These are phyloP conservation scores for Morpho helenor DNA, from an alignment of 2,888 invertebrate species.

Conservation along the genomic window DNA sequence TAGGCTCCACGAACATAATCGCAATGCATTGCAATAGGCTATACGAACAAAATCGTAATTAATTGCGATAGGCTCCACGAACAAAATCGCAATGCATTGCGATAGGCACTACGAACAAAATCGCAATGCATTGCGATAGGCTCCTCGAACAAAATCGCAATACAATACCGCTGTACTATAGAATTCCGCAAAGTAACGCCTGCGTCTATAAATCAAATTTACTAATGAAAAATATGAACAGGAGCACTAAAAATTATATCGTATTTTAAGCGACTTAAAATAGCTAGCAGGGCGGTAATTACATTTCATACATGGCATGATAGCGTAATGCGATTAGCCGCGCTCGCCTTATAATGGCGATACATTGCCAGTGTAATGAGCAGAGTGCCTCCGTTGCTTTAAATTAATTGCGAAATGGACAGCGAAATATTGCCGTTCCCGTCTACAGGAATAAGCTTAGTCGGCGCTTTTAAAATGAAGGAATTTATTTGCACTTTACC, in stretches of 20 bases:
- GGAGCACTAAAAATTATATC: background rate
- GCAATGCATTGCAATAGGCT: too few species aligned
- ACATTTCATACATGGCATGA: constrained; percentile 22
- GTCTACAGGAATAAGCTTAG: constrained; percentile 9
- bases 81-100: too few species aligned
- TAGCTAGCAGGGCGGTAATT: constrained; percentile 22
- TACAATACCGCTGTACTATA: too few species aligned
- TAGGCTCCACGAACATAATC: too few species aligned
- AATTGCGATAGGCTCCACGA: too few species aligned
- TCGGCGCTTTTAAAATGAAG: constrained; percentile 4
- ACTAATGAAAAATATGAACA: background rate
- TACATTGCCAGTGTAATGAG: constrained; percentile 25
- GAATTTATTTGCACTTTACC: background rate
- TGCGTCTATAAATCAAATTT: too few species aligned
- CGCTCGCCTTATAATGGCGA: constrained; percentile 20
- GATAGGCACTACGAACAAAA: too few species aligned
- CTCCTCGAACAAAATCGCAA: too few species aligned
- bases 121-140: too few species aligned
- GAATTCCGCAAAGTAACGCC: too few species aligned
- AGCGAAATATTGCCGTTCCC: constrained; percentile 15
- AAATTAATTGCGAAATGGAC: constrained; percentile 23
- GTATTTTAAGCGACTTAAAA: constrained; percentile 12
- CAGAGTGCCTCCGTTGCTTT: constrained; percentile 21
- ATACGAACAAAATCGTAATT: too few species aligned
- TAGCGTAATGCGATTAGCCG: constrained; percentile 24